Evolutionary conservation across 2,113 vertebrate genomes (phyloP), one percentile per base, ranked within the genome.

Genomic region (Lepidiolamprologus cunningtoni): DNA sequence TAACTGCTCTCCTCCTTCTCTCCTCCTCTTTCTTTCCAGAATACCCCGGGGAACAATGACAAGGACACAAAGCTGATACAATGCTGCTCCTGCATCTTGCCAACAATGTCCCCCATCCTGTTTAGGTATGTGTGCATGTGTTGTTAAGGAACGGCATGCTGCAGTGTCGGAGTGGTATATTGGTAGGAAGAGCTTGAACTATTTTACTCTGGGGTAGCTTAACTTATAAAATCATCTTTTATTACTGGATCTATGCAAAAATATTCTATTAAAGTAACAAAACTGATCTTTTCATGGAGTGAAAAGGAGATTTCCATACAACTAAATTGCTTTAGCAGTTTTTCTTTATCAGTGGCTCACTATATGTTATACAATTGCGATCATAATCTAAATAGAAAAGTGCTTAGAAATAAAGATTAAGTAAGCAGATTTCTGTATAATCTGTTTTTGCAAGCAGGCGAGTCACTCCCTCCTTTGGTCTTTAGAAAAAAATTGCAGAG

Each of bases 41-140:
- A 87, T 84, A 58, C 86, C 86, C 81, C 31, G 33, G 91, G 92
- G 90, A 86, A 88, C 54, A 84, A 83, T 84, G 83, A 90, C 89
- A 93, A 93, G 76, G 79, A 81, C 89, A 92, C 55, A 89, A 80
- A 88, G 66, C 73, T 87, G 28, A 84, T 52, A 66, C 80, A 86
- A 80, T 0, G 10, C 80, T 42, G 31, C 31, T 61, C 63, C 61
- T 84, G 79, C 86, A 89, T 37, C 79, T 86, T 45, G n/a, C 3
- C 19, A 81, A 81, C 55, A 73, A 87, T 78, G 31, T 54, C 19
- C 58, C 68, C 42, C 61, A 14, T 81, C n/a, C 16, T 53, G 13
- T 55, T 63, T 45, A 53, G 21, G 21, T 26, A 55, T 50, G 57
- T 86, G 68, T 45, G 71, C 55, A 16, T 80, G 17, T 82, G 45